Evolutionary conservation across 2,797 vertebrate genomes (phyloP).

Genomic region (Pipistrellus pygmaeus): DNA sequence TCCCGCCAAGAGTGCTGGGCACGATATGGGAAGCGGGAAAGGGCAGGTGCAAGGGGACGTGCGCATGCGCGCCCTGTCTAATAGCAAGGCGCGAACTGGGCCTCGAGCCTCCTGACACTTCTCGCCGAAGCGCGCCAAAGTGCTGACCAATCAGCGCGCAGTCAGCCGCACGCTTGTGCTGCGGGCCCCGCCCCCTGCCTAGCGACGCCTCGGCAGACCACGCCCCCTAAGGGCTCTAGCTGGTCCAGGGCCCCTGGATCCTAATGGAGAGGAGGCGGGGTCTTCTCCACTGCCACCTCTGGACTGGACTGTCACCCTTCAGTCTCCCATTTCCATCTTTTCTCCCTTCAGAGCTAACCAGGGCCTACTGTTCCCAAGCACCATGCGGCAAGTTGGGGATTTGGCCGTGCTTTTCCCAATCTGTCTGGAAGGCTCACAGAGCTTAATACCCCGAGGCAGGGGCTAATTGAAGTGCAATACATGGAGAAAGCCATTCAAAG

Average conservation of each 20-base stretch:
- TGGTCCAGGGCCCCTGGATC: rapidly evolving
- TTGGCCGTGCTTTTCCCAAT: background rate
- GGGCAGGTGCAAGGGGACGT: background rate
- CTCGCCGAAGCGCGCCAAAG: background rate
- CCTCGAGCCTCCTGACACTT: conserved; percentile 30
- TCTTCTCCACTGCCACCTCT: background rate
- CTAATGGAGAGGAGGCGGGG: rapidly evolving
- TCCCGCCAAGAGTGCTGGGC: background rate
- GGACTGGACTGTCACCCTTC: background rate
- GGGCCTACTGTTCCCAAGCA: background rate
- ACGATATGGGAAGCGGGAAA: background rate
- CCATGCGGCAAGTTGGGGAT: background rate
- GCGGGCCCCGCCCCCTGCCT: background rate
- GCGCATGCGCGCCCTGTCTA: conserved; percentile 45
- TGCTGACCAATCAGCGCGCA: conserved; percentile 56
- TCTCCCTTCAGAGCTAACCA: background rate
- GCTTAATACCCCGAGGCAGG: background rate
- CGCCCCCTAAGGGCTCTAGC: background rate
- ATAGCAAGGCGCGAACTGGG: background rate
- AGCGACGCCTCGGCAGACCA: background rate
- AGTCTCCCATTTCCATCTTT: background rate
- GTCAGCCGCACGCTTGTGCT: background rate
- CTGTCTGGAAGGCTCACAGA: background rate
- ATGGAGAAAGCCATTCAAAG: background rate
- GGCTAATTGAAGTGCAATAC: background rate